Evolutionary conservation across 23 tunicate genomes (phyloP), one percentile per base, ranked within the genome.

Genomic region (Phallusia fumigata): DNA sequence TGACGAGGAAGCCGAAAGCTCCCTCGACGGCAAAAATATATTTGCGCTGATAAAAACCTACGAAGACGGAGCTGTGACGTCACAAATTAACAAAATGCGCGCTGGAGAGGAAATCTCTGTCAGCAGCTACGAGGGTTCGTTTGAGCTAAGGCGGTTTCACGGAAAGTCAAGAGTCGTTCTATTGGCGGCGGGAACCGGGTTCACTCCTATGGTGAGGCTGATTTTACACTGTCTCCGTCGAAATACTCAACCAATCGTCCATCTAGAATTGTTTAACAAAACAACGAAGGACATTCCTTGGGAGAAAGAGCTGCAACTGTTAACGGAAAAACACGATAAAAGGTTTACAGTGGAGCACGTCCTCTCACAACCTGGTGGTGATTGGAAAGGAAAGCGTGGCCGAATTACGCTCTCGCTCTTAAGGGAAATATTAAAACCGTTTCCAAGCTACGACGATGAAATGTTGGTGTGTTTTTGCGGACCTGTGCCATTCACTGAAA

Each of bases 171-270:
- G 52, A 18, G 26, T 84, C 36, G 76, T 93, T 0, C 33, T 93
- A 81, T 64, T 93, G 33, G 82, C 86, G 35, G 98, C 90, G 13
- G 98, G 98, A 40, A 93, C 98, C 30, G 98, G 98, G 28, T 89
- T 93, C 76, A 88, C 98, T 35, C 98, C 98, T 0, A 93, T 93
- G 98, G 76, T 88, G 21, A 32, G 89, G 0, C 53, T 93, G 31
- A 0, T 88, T 32, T 79, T 81, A 65, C 76, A 81, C 50, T 85
- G 84, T 26, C 76, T 93, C 32, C 85, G 34, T 52, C 53, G 85
- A 6, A 50, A 45, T 15, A 72, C 69, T 13, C 73, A 88, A 52
- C 15, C 32, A 3, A 74, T 35, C 28, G 75, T 88, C 0, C 52
- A 85, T 53, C 77, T 93, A 15, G 36, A 74, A 18, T 93, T 93